Conservation (phyloP, 1,140 invertebrate species). For the Diachasmimorpha longicaudata region DNA sequence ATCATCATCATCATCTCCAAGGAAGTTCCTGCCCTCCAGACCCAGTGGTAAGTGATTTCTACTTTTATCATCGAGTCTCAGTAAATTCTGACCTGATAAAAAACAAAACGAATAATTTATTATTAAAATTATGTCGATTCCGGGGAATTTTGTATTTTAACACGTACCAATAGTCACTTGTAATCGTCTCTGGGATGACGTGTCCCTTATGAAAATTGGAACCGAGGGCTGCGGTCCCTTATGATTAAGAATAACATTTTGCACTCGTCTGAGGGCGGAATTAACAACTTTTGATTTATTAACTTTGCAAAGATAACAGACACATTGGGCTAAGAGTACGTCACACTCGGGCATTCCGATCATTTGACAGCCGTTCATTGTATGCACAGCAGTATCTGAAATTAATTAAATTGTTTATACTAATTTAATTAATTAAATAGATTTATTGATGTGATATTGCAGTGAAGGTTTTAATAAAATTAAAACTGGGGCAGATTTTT, state of each 20-base stretch:
- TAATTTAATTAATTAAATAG: background rate
- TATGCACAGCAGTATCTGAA: slow-evolving; percentile 68
- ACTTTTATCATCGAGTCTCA: background rate
- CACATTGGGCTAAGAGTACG: slow-evolving; percentile 78
- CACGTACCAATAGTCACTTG: background rate
- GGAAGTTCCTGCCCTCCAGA: background rate
- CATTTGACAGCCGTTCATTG: slow-evolving; percentile 80
- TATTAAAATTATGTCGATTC: background rate
- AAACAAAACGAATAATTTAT: background rate
- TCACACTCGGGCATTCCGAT: slow-evolving; percentile 85
- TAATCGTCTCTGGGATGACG: background rate
- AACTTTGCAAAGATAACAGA: slow-evolving; percentile 76
- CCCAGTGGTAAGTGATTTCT: background rate
- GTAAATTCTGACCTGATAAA: background rate
- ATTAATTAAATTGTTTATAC: background rate
- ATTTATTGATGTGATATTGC: too few species aligned
- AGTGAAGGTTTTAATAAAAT: too few species aligned
- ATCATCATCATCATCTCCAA: background rate
- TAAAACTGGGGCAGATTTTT: too few species aligned
- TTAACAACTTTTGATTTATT: slow-evolving; percentile 64
- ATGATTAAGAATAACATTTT: background rate
- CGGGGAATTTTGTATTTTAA: background rate
- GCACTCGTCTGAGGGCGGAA: background rate
- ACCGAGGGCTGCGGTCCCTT: background rate
- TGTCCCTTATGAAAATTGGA: background rate